Evolutionary conservation across 2,113 vertebrate genomes (phyloP).

Genomic region (Sitta europaea): DNA sequence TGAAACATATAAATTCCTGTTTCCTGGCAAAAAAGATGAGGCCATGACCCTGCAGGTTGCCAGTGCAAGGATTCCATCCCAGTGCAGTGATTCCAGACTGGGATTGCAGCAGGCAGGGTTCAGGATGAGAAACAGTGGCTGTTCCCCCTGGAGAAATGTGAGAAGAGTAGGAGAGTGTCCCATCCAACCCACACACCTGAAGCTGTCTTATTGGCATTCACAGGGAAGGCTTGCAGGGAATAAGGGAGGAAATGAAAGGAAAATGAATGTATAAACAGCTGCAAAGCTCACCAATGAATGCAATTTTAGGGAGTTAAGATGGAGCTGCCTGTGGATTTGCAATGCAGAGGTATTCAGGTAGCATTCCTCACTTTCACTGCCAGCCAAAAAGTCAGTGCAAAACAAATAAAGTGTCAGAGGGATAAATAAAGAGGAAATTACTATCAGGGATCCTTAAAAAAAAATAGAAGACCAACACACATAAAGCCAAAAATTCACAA

Average conservation of each 20-base stretch:
- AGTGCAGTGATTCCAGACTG: background rate
- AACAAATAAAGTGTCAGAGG: background rate
- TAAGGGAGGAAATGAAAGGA: background rate
- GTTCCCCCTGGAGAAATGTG: background rate
- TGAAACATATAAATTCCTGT: background rate
- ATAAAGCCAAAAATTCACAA: background rate
- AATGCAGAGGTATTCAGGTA: background rate
- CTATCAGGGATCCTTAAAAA: background rate
- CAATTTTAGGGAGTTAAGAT: background rate
- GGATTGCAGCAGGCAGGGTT: constrained; percentile 20
- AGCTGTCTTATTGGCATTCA: background rate
- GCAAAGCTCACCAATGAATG: background rate
- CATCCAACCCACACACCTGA: background rate
- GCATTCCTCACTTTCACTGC: background rate
- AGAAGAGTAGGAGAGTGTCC: background rate
- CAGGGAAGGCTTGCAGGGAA: background rate
- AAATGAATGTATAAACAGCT: background rate
- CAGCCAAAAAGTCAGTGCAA: background rate
- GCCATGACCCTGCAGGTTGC: background rate
- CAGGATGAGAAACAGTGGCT: background rate
- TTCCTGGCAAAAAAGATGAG: background rate
- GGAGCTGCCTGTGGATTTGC: background rate
- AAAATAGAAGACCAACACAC: background rate
- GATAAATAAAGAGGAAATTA: background rate
- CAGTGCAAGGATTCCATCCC: constrained; percentile 3